A percentile compares a stretch with the other conserved stretches of the same genome.
These are phyloP conservation scores for Archivesica marissinica DNA, from an alignment of 1,140 invertebrate genomes.

Conservation along the genomic window DNA sequence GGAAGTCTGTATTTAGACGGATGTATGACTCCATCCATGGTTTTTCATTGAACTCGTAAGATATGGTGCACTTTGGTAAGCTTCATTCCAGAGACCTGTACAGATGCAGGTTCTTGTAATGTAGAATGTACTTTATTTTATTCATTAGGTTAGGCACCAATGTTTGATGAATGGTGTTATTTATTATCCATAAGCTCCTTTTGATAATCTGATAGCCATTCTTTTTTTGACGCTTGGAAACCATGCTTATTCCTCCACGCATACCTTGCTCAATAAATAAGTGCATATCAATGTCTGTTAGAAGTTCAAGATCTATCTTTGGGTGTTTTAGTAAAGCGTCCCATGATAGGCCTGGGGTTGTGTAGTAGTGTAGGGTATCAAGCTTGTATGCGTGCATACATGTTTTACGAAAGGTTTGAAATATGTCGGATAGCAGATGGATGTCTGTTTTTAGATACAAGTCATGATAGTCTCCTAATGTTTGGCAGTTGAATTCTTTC, in stretches of 20 bases:
- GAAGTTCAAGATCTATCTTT: constrained; percentile 68
- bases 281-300: constrained; percentile 71
- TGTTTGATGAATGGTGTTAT: too few relatives aligned
- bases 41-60: too few relatives aligned
- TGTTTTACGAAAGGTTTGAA: constrained; percentile 73
- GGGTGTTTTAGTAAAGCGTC: constrained; percentile 70
- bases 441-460: constrained; percentile 79
- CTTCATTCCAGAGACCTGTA: too few relatives aligned
- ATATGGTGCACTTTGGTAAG: too few relatives aligned
- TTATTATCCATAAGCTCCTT: too few relatives aligned
- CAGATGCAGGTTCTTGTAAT: too few relatives aligned
- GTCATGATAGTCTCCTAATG: constrained; percentile 83
- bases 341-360: constrained; percentile 70
- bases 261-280: constrained; percentile 71
- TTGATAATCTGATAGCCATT: too few relatives aligned
- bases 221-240: too few relatives aligned
- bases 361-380: constrained; percentile 69
- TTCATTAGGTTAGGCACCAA: too few relatives aligned
- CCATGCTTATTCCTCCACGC: constrained; percentile 66
- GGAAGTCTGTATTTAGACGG: too few relatives aligned
- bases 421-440: constrained; percentile 71
- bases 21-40: too few relatives aligned
- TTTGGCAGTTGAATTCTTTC: constrained; percentile 76
- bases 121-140: too few relatives aligned
- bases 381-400: constrained; percentile 68